Conservation (phyloP, 2,888 invertebrate genomes). For the Nymphalis c-album region DNA sequence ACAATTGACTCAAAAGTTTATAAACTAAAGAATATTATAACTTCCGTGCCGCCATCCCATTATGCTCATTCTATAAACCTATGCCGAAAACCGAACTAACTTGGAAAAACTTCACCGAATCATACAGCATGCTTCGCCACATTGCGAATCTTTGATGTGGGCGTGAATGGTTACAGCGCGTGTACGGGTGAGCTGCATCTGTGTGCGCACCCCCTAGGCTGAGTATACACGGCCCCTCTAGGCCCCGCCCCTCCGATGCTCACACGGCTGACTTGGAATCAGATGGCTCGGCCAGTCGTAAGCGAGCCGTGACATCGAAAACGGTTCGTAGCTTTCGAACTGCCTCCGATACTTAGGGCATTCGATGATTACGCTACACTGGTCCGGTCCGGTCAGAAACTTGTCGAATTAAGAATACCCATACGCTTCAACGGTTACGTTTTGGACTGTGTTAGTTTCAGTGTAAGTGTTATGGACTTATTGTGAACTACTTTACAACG, state of each 20-base stretch:
- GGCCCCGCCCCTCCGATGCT: conserved; percentile 76
- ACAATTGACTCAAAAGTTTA: not conserved
- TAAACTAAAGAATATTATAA: conserved; percentile 18
- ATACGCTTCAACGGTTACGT: conserved; percentile 52
- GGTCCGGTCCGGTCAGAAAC: conserved; percentile 66
- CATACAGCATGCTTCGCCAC: conserved; percentile 45
- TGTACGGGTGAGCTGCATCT: conserved; percentile 56
- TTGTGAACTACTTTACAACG: conserved; percentile 39
- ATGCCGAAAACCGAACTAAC: conserved; percentile 43
- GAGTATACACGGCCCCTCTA: conserved; percentile 51
- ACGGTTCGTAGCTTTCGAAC: conserved; percentile 75
- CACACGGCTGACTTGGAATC: conserved; percentile 82
- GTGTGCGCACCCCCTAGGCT: conserved; percentile 65
- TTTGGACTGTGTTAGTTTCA: conserved; percentile 66
- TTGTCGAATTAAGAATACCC: conserved; percentile 74
- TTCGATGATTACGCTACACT: conserved; percentile 78
- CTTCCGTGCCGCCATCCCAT: conserved; percentile 9
- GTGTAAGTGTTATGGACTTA: conserved; percentile 48
- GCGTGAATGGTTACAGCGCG: conserved; percentile 38
- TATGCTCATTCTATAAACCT: conserved; percentile 31
- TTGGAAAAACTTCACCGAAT: conserved; percentile 41
- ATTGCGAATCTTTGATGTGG: conserved; percentile 35
- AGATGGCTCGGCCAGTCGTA: conserved; percentile 80
- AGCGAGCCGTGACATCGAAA: conserved; percentile 80
- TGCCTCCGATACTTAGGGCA: conserved; percentile 69